These are phyloP conservation scores for Scaeva pyrastri DNA, from an alignment of 2,888 invertebrate species.

Conservation along the genomic window DNA sequence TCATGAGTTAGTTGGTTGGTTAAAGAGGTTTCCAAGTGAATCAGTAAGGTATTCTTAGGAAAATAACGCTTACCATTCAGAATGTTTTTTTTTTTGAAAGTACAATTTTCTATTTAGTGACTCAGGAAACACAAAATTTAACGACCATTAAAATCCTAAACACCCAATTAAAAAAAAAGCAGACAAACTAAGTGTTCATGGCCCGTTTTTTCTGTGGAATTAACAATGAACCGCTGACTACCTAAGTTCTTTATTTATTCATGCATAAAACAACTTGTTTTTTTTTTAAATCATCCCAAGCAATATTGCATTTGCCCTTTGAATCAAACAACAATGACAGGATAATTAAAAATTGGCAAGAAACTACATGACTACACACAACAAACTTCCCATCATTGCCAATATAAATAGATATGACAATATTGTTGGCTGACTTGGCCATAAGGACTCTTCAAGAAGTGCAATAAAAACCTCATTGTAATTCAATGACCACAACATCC, in stretches of 20 bases:
- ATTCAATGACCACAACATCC: slow-evolving; percentile 61
- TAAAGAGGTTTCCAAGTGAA: too few relatives aligned
- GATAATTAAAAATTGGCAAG: slow-evolving; percentile 22
- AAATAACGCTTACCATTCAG: too few relatives aligned
- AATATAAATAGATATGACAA: background rate
- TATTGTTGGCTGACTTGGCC: background rate
- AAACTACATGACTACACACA: background rate
- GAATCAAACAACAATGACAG: background rate
- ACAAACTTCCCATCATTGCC: background rate
- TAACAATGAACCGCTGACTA: too few relatives aligned
- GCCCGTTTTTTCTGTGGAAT: too few relatives aligned
- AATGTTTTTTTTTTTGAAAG: too few relatives aligned
- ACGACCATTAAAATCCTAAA: too few relatives aligned
- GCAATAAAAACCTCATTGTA: slow-evolving; percentile 39
- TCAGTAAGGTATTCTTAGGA: too few relatives aligned
- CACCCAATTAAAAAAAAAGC: too few relatives aligned
- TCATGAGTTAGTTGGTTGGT: too few relatives aligned
- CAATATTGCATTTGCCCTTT: background rate
- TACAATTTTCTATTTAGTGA: too few relatives aligned
- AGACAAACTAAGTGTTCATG: too few relatives aligned
- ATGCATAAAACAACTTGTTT: background rate
- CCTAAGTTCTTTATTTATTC: background rate
- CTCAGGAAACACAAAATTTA: too few relatives aligned
- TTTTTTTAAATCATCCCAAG: slow-evolving; percentile 1
- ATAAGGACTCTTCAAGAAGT: slow-evolving; percentile 7